These are phyloP conservation scores for Philaenus spumarius DNA, from an alignment of 1,140 invertebrate species.

Conservation along the genomic window DNA sequence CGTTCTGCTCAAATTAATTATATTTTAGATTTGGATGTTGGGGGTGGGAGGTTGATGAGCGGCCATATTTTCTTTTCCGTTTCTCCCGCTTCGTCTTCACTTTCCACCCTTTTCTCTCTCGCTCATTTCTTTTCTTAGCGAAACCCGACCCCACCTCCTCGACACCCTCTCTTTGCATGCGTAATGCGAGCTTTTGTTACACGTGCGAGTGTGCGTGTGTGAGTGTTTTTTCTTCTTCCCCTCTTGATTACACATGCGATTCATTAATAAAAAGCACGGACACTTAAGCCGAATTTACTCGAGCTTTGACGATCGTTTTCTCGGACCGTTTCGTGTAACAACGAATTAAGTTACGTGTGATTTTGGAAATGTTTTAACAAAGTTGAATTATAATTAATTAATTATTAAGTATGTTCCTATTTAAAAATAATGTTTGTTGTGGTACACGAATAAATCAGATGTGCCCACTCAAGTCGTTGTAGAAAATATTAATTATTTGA, in stretches of 20 bases:
- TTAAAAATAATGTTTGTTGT: too few relatives aligned
- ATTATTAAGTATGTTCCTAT: too few relatives aligned
- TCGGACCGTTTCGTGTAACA: too few relatives aligned
- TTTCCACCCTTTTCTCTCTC: conserved; percentile 8
- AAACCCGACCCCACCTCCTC: not conserved
- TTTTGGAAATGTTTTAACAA: too few relatives aligned
- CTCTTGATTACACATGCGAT: not conserved
- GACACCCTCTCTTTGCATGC: conserved; percentile 11
- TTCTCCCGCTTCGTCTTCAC: conserved; percentile 8
- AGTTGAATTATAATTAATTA: too few relatives aligned
- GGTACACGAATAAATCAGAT: too few relatives aligned
- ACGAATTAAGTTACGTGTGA: too few relatives aligned
- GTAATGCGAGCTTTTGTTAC: conserved; percentile 13
- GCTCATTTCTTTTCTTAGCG: conserved; percentile 18
- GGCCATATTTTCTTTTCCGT: conserved; percentile 21
- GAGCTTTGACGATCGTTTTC: not conserved
- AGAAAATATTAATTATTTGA: too few relatives aligned
- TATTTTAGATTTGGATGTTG: conserved; percentile 17
- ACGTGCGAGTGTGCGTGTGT: not conserved
- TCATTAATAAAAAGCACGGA: not conserved
- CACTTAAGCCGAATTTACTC: not conserved
- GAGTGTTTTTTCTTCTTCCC: not conserved
- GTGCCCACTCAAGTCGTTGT: too few relatives aligned
- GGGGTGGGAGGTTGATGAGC: conserved; percentile 15
- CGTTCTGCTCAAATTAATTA: conserved; percentile 18